phyloP scores from a whole-genome alignment of 37 sponge, comb jelly and placozoan genomes.

The Agelas oroides region DNA sequence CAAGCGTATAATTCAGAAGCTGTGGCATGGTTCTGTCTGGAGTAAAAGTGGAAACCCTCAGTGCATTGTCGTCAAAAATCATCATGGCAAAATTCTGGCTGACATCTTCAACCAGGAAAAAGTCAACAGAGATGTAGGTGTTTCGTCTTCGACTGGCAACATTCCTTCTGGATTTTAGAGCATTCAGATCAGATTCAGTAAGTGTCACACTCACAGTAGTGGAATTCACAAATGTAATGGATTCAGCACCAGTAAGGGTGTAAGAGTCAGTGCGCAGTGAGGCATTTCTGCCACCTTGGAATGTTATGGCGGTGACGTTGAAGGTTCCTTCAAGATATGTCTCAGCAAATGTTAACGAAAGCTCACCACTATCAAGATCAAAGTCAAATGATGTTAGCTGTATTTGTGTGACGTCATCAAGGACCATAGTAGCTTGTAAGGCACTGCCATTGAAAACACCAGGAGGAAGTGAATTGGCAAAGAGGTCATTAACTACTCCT shows the following conservation, averaged over 20 bases:
- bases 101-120: conserved; percentile 56
- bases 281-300: conserved; percentile 70
- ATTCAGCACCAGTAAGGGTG: conserved; percentile 32
- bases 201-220: conserved; percentile 45
- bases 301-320: conserved; percentile 49
- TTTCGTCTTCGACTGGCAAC: conserved; percentile 54
- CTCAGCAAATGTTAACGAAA: conserved; percentile 71
- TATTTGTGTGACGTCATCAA: conserved; percentile 53
- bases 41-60: conserved; percentile 35
- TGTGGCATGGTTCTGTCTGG: conserved; percentile 66
- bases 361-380: conserved; percentile 75
- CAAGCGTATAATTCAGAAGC: conserved; percentile 70
- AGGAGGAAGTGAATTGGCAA: conserved; percentile 58
- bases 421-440: conserved; percentile 61
- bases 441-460: conserved; percentile 42
- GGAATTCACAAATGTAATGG: background rate
- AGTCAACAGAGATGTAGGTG: conserved; percentile 69
- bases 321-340: conserved; percentile 42
- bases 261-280: conserved; percentile 48
- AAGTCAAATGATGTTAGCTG: conserved; percentile 59
- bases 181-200: conserved; percentile 71
- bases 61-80: conserved; percentile 34
- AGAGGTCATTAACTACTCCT: conserved; percentile 66
- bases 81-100: conserved; percentile 44
- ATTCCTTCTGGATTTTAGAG: conserved; percentile 53